These are phyloP conservation scores for human DNA, from an alignment of 2,113 vertebrate genomes.

Conservation along the genomic window DNA sequence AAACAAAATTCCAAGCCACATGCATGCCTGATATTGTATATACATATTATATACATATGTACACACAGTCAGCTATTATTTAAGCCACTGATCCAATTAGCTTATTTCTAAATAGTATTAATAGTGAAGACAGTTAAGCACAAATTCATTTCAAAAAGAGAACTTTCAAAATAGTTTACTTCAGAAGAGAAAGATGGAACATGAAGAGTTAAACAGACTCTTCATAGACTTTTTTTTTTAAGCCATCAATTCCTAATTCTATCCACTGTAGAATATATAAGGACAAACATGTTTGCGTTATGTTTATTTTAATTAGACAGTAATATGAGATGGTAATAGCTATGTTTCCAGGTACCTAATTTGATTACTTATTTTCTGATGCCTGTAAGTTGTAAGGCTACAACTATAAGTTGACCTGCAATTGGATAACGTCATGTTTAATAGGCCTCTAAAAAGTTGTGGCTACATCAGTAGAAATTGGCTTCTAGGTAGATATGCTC, in stretches of 20 bases:
- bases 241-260: conserved; percentile 24
- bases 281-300: conserved; percentile 10
- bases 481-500: neutral
- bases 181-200: conserved; percentile 2
- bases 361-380: conserved; percentile 15
- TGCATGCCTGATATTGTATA: conserved; percentile 63
- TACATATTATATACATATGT: conserved; percentile 76
- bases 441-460: neutral
- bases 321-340: neutral
- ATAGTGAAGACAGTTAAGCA: conserved; percentile 54
- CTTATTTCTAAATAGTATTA: conserved; percentile 67
- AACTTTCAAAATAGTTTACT: conserved; percentile 43
- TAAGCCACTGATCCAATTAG: conserved; percentile 56
- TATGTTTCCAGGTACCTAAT: neutral
- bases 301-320: neutral
- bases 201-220: conserved; percentile 7
- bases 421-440: neutral
- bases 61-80: conserved; percentile 71
- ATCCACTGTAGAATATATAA: neutral
- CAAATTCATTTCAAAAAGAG: conserved; percentile 52
- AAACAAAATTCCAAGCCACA: conserved; percentile 42
- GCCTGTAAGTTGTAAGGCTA: conserved; percentile 3
- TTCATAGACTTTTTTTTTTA: neutral
- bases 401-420: conserved; percentile 12
- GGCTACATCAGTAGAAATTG: neutral